A percentile compares a stretch with the other conserved stretches of the same genome.
phyloP scores from a whole-genome alignment of 1,140 invertebrate genomes.

The Centruroides sculpturatus region DNA sequence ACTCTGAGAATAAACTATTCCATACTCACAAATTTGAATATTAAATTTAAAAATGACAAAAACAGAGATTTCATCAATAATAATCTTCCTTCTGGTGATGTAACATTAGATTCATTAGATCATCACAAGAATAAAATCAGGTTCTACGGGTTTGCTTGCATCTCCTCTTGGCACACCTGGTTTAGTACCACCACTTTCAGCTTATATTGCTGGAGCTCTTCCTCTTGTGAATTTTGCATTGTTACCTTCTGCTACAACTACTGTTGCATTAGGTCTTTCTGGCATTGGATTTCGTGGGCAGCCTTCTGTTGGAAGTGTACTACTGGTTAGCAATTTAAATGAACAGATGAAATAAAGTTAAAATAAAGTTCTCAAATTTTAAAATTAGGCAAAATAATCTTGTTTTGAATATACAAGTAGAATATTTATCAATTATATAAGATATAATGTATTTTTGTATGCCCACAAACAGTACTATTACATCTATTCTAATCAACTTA shows the following conservation, averaged over 20 bases:
- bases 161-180: conserved; percentile 63
- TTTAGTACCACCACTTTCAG: conserved; percentile 43
- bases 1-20: conserved; percentile 98
- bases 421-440: no score
- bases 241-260: conserved; percentile 4
- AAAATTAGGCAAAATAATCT: no score
- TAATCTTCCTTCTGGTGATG: conserved; percentile 83
- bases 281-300: conserved; percentile 53
- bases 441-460: no score
- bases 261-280: conserved; percentile 12
- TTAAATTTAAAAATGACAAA: conserved; percentile 99
- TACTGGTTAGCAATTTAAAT: conserved; percentile 21
- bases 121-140: conserved; percentile 12
- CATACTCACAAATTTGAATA: conserved; percentile 91
- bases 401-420: no score
- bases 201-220: conserved; percentile 33
- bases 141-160: conserved; percentile 65
- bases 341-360: conserved; percentile 72
- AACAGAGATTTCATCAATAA: conserved; percentile 98
- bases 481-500: no score
- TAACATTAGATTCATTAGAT: conserved; percentile 37
- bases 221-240: conserved; percentile 16
- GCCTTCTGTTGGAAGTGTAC: conserved; percentile 52
- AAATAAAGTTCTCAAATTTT: no score
- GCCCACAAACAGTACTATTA: no score